phyloP scores from a whole-genome alignment of 1,140 invertebrate species.

The Pseudomyrmex dendroicus region DNA sequence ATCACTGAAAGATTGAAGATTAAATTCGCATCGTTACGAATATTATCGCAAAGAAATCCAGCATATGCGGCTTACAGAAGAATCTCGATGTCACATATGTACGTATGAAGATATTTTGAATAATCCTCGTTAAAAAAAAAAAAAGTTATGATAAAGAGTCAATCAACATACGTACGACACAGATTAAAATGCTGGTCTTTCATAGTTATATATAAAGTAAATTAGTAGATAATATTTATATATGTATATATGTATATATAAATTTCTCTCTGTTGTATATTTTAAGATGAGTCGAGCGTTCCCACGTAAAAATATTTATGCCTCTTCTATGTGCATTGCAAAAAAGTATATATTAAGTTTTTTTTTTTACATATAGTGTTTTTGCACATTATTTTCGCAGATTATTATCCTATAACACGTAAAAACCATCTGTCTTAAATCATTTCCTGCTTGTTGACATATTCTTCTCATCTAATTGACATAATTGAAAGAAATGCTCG shows the following conservation, averaged over 20 bases:
- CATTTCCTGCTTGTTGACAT: neutral
- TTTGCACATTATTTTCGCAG: slow-evolving; percentile 26
- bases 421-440: slow-evolving; percentile 8
- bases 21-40: slow-evolving; percentile 44
- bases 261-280: slow-evolving; percentile 23
- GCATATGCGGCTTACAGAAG: neutral
- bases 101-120: neutral
- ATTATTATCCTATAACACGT: neutral
- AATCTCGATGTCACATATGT: neutral
- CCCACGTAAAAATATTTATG: neutral
- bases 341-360: slow-evolving; percentile 17
- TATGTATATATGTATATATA: neutral
- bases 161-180: slow-evolving; percentile 9
- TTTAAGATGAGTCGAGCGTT: slow-evolving; percentile 35
- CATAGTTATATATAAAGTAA: slow-evolving; percentile 10
- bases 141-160: neutral
- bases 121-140: neutral
- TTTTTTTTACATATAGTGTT: neutral
- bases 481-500: slow-evolving; percentile 40
- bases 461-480: slow-evolving; percentile 17
- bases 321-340: neutral
- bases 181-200: slow-evolving; percentile 7
- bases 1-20: neutral
- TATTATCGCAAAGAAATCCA: slow-evolving; percentile 27
- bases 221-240: slow-evolving; percentile 21